Percentiles rank a stretch among this genome's conserved stretches.
phyloP scores from a whole-genome alignment of 2,888 invertebrate genomes.

The Caenorhabditis afra region DNA sequence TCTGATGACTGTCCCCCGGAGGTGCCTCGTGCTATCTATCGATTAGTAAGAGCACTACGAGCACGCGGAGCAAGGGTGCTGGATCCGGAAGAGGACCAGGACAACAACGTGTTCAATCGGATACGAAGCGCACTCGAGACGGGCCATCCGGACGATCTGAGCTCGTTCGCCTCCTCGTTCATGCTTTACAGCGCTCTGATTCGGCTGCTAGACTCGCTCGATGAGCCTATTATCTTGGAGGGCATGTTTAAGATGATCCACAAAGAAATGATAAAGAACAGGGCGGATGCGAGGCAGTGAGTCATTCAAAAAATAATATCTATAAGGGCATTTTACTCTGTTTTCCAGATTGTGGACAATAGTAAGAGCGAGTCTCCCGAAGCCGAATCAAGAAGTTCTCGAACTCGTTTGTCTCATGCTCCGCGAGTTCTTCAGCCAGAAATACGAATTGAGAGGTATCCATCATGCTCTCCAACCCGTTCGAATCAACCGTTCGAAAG shows the following conservation, averaged over 20 bases:
- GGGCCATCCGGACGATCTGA: conserved; percentile 62
- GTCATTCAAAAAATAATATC: neutral
- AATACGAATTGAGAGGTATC: conserved; percentile 44
- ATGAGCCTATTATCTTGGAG: conserved; percentile 50
- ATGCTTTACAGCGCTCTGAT: conserved; percentile 68
- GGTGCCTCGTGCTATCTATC: conserved; percentile 62
- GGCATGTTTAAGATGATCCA: conserved; percentile 57
- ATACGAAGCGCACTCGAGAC: conserved; percentile 66
- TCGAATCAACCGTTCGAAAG: neutral
- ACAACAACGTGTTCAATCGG: conserved; percentile 54
- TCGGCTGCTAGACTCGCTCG: conserved; percentile 67
- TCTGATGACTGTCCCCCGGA: conserved; percentile 47
- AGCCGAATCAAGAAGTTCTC: conserved; percentile 45
- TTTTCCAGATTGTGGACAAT: conserved; percentile 49
- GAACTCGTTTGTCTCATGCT: conserved; percentile 51
- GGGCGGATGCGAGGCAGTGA: conserved; percentile 35
- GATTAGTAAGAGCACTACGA: conserved; percentile 59
- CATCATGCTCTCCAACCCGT: too few species aligned
- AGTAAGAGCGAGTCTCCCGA: conserved; percentile 25
- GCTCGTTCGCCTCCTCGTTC: conserved; percentile 57
- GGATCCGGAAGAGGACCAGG: conserved; percentile 51
- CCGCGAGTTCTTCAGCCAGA: conserved; percentile 58
- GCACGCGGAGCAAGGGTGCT: conserved; percentile 47
- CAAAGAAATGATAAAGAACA: conserved; percentile 42
- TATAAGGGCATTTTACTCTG: neutral